Base-by-base conservation (phyloP, 2,113 vertebrate genomes). In the Eudyptes chrysolophus region DNA sequence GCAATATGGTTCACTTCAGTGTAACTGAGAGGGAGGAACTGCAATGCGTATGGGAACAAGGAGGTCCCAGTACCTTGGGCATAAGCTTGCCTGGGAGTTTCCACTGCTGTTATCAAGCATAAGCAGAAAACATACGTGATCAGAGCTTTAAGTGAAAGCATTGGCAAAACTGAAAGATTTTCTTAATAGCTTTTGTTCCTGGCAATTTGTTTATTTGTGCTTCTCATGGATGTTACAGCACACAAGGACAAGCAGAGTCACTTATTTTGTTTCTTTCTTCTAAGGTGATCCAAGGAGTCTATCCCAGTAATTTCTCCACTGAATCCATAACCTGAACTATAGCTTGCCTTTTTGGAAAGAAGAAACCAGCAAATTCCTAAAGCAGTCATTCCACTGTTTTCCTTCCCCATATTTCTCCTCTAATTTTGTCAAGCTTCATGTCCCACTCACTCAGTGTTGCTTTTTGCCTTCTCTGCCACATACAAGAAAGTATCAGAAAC, bases 191-290 rank as follows among this genome's bases (percentile, higher is more conserved):
- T 34, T 74, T 60, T 78, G 20, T 78, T 81, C 46, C 44, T 60
- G 21, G 36, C 16, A 49, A n/a, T 64, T 87, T 77, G 6, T 61
- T 91, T 74, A 8, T 64, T 84, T 84, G 32, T 75, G 18, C 11
- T 91, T 76, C 3, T 1, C 9, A 2, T 18, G 15, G 30, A 26
- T 78, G 19, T 55, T 57, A 34, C 0, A 0, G 11, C 27, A 58
- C 34, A 40, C 7, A 83, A 52, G 49, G 30, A 55, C 26, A 68
- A 75, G 36, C 24, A 65, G 14, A n/a, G 24, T 32, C 20, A 36
- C 17, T 65, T 40, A 3, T 10, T 66, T 71, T 76, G 5, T 68
- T 76, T 55, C 26, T 68, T 95, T 64, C 70, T 55, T 8, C 69
- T 75, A 30, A 72, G 8, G 10, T 57, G 26, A 52, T 69, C 40